Percentiles rank a stretch among this genome's conserved stretches.
These are phyloP conservation scores for Ligdia adustata DNA, from an alignment of 2,888 invertebrate species.

Conservation along the genomic window DNA sequence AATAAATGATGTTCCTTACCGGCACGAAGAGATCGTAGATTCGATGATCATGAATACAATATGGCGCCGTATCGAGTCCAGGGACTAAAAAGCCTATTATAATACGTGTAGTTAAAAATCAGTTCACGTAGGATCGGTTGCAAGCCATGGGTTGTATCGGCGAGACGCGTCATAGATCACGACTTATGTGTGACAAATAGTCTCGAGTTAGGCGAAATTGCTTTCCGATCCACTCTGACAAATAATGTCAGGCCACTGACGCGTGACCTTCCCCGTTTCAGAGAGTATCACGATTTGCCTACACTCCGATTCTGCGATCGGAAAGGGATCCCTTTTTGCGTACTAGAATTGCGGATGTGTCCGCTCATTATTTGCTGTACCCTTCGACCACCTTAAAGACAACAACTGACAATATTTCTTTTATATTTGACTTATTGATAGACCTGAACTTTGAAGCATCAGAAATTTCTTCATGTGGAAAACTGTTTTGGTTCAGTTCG, in stretches of 20 bases:
- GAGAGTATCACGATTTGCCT: conserved; percentile 73
- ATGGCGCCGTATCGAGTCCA: conserved; percentile 12
- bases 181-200: conserved; percentile 82
- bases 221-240: conserved; percentile 80
- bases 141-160: conserved; percentile 54
- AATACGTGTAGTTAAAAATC: conserved; percentile 46
- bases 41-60: conserved; percentile 20
- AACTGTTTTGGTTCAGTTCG: conserved; percentile 42
- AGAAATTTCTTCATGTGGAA: conserved; percentile 43
- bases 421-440: conserved; percentile 41
- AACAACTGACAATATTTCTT: conserved; percentile 45
- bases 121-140: conserved; percentile 44
- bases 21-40: conserved; percentile 20
- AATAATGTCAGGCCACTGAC: conserved; percentile 77
- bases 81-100: conserved; percentile 36
- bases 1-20: conserved; percentile 5
- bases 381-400: conserved; percentile 52
- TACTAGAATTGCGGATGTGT: conserved; percentile 55
- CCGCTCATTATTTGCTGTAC: conserved; percentile 56
- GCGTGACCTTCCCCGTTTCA: conserved; percentile 72
- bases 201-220: conserved; percentile 78
- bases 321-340: conserved; percentile 57
- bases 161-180: conserved; percentile 69
- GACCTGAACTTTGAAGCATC: conserved; percentile 43
- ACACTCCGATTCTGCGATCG: conserved; percentile 54